Percentiles rank a stretch among this genome's conserved stretches.
Conservation (phyloP, 2,888 invertebrate species). For the Lypha dubia region DNA sequence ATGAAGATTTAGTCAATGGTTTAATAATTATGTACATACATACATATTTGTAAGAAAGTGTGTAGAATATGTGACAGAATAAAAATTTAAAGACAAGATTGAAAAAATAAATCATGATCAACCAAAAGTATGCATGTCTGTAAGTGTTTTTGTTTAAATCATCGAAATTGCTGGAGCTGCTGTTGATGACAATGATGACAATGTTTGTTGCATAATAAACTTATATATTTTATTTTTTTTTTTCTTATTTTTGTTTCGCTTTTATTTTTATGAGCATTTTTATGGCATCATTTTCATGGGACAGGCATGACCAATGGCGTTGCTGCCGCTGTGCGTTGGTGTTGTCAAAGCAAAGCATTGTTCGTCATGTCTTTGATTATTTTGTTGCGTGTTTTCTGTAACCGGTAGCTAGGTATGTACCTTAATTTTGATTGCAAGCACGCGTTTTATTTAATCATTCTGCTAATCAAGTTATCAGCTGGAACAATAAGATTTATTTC, state of each 20-base stretch:
- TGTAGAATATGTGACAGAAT: slow-evolving; percentile 35
- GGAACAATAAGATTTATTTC: slow-evolving; percentile 57
- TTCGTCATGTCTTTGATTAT: slow-evolving; percentile 31
- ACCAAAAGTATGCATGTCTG: slow-evolving; percentile 41
- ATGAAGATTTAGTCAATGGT: no score
- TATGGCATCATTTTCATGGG: slow-evolving; percentile 19
- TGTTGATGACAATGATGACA: slow-evolving; percentile 38
- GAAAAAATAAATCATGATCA: slow-evolving; percentile 40
- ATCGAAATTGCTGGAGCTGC: slow-evolving; percentile 31
- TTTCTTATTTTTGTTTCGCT: background rate
- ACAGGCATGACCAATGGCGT: slow-evolving; percentile 17
- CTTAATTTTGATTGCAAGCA: slow-evolving; percentile 69
- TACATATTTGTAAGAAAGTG: background rate
- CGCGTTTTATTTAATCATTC: slow-evolving; percentile 53
- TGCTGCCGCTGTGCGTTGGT: slow-evolving; percentile 15
- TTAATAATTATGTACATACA: no score
- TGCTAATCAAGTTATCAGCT: slow-evolving; percentile 60
- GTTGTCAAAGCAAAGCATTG: slow-evolving; percentile 19
- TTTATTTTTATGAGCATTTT: slow-evolving; percentile 12
- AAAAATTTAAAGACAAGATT: slow-evolving; percentile 1
- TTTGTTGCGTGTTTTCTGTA: slow-evolving; percentile 26
- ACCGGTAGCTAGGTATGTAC: slow-evolving; percentile 29
- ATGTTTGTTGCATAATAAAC: slow-evolving; percentile 68
- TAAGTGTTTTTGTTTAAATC: slow-evolving; percentile 42
- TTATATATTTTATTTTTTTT: slow-evolving; percentile 7